Conservation (phyloP, 2,113 vertebrate genomes). For the Lynx canadensis region DNA sequence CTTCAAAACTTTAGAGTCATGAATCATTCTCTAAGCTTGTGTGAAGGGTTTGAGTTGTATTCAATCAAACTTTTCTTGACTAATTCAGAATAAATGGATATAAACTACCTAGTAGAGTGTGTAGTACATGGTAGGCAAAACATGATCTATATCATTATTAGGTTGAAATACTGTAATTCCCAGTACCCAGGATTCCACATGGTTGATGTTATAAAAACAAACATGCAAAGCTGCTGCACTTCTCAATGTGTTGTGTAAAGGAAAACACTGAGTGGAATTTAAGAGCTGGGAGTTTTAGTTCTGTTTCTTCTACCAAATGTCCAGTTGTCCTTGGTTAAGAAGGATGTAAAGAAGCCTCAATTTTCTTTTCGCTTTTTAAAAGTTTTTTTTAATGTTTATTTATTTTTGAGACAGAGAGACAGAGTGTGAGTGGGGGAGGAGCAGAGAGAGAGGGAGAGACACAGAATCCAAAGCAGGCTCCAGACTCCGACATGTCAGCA, state of each 20-base stretch:
- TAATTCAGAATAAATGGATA: not conserved
- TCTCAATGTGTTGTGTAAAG: not conserved
- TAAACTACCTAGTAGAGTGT: not conserved
- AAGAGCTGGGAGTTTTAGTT: not conserved
- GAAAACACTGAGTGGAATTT: not conserved
- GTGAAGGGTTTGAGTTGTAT: not conserved
- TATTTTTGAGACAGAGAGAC: no score
- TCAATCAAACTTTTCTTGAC: not conserved
- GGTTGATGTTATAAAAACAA: not conserved
- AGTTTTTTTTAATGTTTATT: no score
- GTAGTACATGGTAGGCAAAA: not conserved
- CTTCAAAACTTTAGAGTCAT: not conserved
- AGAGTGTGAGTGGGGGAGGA: no score
- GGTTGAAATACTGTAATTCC: not conserved
- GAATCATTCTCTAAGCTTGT: not conserved
- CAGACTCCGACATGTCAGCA: no score
- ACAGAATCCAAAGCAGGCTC: no score
- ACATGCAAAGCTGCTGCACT: not conserved
- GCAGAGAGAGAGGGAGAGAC: no score
- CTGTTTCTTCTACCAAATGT: not conserved
- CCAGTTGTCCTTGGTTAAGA: not conserved
- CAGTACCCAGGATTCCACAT: not conserved
- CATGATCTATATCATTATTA: not conserved
- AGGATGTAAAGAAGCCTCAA: not conserved
- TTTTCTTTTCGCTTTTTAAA: not conserved